Evolutionary conservation across 2,888 invertebrate genomes (phyloP).

Genomic region (Thereva nobilitata): DNA sequence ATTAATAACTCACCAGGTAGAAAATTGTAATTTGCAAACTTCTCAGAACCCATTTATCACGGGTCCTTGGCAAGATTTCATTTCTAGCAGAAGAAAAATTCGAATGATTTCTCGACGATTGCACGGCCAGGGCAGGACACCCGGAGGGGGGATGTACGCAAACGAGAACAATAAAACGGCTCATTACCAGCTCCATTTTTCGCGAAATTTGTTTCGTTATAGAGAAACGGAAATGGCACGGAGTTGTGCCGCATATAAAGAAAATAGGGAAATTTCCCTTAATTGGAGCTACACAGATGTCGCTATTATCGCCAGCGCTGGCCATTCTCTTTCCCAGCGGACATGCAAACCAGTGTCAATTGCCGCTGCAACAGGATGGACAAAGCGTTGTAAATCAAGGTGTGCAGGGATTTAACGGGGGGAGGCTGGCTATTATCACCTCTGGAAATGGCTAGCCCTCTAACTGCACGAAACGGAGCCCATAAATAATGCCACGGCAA

Average conservation of each 20-base stretch:
- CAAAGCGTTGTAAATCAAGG: conserved; percentile 18
- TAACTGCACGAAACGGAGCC: conserved; percentile 23
- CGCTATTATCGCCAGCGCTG: neutral
- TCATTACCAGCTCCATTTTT: no score
- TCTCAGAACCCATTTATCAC: conserved; percentile 28
- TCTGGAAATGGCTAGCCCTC: conserved; percentile 24
- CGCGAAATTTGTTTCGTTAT: no score
- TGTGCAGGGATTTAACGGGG: conserved; percentile 17
- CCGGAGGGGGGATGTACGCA: neutral
- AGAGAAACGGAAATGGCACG: no score
- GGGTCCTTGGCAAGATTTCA: neutral
- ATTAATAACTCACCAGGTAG: conserved; percentile 40
- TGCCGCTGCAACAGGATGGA: conserved; percentile 5
- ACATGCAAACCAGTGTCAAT: conserved; percentile 31
- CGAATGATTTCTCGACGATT: neutral
- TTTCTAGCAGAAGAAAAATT: conserved; percentile 4
- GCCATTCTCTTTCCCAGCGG: conserved; percentile 19
- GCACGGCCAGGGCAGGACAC: no score
- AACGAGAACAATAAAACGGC: neutral
- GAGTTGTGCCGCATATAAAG: no score
- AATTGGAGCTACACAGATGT: neutral
- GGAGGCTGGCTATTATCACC: conserved; percentile 34
- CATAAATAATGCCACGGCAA: conserved; percentile 28
- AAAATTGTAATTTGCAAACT: conserved; percentile 24
- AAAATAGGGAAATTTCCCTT: no score